Evolutionary conservation across 2,888 invertebrate species (phyloP), one percentile per base, ranked within the genome.

Genomic region (Ophion obscuratus): DNA sequence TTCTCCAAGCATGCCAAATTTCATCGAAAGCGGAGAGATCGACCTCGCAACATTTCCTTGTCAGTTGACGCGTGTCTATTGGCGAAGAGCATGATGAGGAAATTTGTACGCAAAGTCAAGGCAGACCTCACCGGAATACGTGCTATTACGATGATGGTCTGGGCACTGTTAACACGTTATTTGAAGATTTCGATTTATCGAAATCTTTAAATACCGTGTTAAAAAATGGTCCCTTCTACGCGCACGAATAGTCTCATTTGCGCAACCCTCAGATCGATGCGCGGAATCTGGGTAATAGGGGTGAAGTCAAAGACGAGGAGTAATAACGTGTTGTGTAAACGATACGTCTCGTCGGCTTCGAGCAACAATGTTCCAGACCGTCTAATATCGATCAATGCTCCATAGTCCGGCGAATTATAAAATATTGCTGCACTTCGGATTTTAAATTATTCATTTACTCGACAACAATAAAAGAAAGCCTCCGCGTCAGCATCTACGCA

Each of bases 361-460:
- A 11, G 1, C 17, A 74, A 61, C 40, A 5, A 74, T 31, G 11
- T 61, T 31, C 6, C 3, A 17, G 11, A 7, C n/a, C 20, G 61
- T 11, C 2, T 27, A 20, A 9, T 70, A 84, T 84, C 77, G 79
- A 82, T 68, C 61, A 31, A 3, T 11, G 27, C 59, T 31, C 62
- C 73, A 36, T 20, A 74, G 47, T 17, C 36, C 27, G n/a, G 53
- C 62, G 27, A 40, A 74, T 59, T 24, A 20, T 59, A 17, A 80
- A 62, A 53, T 20, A 62, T 81, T 61, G 44, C 70, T 67, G 61
- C 17, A 47, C 64, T 62, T 47, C 20, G 68, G 24, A 36, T 27
- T 71, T 74, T 53, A 66, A 85, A 85, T 85, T 73, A 85, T 78
- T 85, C 70, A 87, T 83, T 62, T 71, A 53, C n/a, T 64, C 31